Evolutionary conservation across 2,113 vertebrate species (phyloP), one percentile per base, ranked within the genome.

Genomic region (Corythaeola cristata): DNA sequence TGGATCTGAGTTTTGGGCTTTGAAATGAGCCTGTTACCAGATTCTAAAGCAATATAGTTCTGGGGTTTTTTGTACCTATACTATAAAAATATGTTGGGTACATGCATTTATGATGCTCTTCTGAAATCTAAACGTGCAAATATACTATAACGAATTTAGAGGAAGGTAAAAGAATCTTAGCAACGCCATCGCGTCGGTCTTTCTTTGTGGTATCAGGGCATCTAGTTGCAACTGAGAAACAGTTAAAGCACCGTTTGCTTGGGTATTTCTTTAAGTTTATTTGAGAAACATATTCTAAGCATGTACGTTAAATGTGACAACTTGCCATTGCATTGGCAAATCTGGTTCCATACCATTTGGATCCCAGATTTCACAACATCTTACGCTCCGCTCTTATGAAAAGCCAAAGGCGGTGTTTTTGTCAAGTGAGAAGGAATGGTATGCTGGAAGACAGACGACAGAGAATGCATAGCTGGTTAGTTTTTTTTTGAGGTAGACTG

Each of bases 371-470:
- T 96, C 60, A 89, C 60, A 90, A 59, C 68, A 91, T 85, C 69
- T 92, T 90, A 69, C 3, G 0, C 24, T 78, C 58, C 2, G 1
- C 35, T 92, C 22, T 45, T 71, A 76, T 1, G 2, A 82, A 94
- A 93, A 94, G 66, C 80, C 88, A 82, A 92, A 95, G 90, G 69
- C 88, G 92, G 64, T 75, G 56, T 81, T 94, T 93, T 93, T 79
- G n/a, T 94, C 80, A 86, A 92, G 88, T 75, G 91, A 84, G 60
- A 49, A 77, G 52, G 86, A 89, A 69, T 45, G 60, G 76, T 87
- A 80, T 32, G 58, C 69, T 67, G 49, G 27, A 80, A 87, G 49
- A 87, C 64, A 93, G 79, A 88, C 9, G 3, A 60, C 11, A 10
- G 53, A 56, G 79, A 96, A 80, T 22, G 47, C 56, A 88, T 20